Evolutionary conservation across 2,113 vertebrate genomes (phyloP), one percentile per base, ranked within the genome.

Genomic region (Eclectus roratus): DNA sequence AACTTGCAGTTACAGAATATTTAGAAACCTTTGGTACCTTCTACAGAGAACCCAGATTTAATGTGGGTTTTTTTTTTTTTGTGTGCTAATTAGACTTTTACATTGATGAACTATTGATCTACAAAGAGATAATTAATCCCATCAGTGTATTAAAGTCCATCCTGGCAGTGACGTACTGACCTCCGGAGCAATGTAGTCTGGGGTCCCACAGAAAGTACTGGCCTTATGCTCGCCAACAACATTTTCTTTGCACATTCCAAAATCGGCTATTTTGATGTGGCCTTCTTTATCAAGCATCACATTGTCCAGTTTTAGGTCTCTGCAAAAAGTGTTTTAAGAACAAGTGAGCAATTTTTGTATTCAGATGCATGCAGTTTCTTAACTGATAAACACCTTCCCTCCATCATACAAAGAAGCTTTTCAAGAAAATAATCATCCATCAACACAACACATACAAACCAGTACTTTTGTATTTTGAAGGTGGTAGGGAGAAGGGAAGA

Each of bases 211-310:
- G 98, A 99, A 99, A 10, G 99, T 99, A 56, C 99, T 99, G 5
- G 99, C 99, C 19, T 98, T 98, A 91, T 98, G 98, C 12, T 99
- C 99, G 5, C 98, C 99, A 23, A 98, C 89, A 76, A 99, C 97
- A 0, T 99, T 99, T 96, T 99, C 99, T 97, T 99, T 99, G 94
- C 99, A 99, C 99, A 99, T 99, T 35, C 99, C 99, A 19, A 99
- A 99, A 92, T 99, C 99, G 0, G 99, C 99, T 17, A 99, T 99
- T 97, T 99, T 99, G 91, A 99, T 98, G 94, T 99, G 99, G 41
- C 99, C 99, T 6, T 99, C 98, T 58, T 94, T 97, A 93, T 99
- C 99, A 85, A 99, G 97, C 99, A 99, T 99, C 92, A 99, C 98
- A 2, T 99, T 99, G 97, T 99, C 99, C 94, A 99, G 98, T 97